A percentile compares a stretch with the other conserved stretches of the same genome.
Conservation (phyloP, 2,113 vertebrate genomes). For the Scalopus aquaticus region DNA sequence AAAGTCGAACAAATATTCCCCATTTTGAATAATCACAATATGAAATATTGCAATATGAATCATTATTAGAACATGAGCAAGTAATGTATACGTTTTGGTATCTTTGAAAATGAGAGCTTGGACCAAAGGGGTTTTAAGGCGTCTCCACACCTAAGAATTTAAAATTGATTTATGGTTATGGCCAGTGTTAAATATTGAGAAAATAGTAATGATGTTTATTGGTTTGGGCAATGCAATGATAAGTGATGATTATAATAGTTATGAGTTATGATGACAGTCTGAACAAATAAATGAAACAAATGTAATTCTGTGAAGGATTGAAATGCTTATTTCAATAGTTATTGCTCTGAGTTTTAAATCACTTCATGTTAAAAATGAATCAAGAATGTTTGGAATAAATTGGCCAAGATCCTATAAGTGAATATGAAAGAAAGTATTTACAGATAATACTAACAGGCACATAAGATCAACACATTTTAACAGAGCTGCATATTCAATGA, state of each 20-base stretch:
- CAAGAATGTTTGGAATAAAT: neutral
- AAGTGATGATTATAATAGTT: neutral
- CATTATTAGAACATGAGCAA: neutral
- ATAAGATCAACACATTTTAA: slow-evolving; percentile 18
- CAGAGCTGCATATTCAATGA: neutral
- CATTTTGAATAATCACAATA: too few species aligned
- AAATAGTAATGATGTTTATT: neutral
- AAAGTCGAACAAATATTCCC: neutral
- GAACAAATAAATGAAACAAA: neutral
- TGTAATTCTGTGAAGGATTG: neutral
- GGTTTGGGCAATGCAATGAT: neutral
- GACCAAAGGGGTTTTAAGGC: neutral
- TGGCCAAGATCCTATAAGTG: neutral
- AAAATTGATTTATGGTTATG: neutral
- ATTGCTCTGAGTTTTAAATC: neutral
- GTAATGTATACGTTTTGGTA: neutral
- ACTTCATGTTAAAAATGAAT: slow-evolving; percentile 4
- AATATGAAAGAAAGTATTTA: neutral
- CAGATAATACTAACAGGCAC: neutral
- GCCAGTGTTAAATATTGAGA: neutral
- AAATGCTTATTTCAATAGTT: slow-evolving; percentile 9
- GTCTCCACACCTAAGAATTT: neutral
- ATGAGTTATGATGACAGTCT: neutral
- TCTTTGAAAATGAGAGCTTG: neutral
- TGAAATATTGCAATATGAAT: neutral